Conservation (phyloP, 2,113 vertebrate species). For the Charina bottae region DNA sequence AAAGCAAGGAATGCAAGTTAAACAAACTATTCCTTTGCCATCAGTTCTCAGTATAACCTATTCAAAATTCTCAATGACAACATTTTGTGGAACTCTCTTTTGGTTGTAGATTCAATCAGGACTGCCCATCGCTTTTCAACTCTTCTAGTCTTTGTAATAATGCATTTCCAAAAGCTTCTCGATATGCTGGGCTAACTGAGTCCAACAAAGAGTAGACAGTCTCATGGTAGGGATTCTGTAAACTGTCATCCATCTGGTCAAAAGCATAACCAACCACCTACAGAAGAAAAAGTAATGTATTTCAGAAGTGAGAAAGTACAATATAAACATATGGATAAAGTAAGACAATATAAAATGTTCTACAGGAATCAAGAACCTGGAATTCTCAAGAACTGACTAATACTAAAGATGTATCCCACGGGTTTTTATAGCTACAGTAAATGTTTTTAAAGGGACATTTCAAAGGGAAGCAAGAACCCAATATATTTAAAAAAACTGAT, state of each 20-base stretch:
- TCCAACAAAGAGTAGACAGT: conserved; percentile 96
- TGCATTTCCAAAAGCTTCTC: conserved; percentile 95
- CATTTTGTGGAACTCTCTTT: conserved; percentile 37
- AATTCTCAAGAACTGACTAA: not conserved
- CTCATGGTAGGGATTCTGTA: conserved; percentile 90
- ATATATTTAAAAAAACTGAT: not conserved
- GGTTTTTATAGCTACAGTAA: not conserved
- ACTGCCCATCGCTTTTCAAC: conserved; percentile 86
- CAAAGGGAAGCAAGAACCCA: not conserved
- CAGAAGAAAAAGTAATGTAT: conserved; percentile 35
- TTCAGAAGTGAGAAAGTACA: conserved; percentile 16
- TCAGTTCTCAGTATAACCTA: conserved; percentile 31
- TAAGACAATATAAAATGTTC: not conserved
- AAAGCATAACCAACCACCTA: conserved; percentile 93
- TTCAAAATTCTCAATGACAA: conserved; percentile 29
- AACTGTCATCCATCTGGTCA: conserved; percentile 85
- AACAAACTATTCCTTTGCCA: conserved; percentile 23
- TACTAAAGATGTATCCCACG: not conserved
- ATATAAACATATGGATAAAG: not conserved
- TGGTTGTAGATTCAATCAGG: conserved; percentile 59
- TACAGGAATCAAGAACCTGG: not conserved
- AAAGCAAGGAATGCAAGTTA: conserved; percentile 49
- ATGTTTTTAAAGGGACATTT: not conserved
- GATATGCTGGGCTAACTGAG: conserved; percentile 93
- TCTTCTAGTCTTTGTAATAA: conserved; percentile 92